These are phyloP conservation scores for Saimiri boliviensis DNA, from an alignment of 2,113 vertebrate species.

Conservation along the genomic window DNA sequence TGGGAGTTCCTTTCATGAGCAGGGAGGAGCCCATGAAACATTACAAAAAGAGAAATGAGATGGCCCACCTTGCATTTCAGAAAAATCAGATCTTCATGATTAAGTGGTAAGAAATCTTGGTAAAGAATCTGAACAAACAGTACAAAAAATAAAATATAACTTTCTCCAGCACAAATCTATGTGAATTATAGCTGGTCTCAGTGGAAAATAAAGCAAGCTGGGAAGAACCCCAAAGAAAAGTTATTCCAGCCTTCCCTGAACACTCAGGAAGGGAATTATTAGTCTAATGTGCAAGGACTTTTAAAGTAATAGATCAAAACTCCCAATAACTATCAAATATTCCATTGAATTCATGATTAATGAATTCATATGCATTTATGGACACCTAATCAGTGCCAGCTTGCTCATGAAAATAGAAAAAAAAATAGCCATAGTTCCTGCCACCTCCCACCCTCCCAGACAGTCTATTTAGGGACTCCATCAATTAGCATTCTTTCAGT, in stretches of 20 bases:
- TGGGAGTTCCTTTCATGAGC: background rate
- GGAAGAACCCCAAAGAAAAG: conserved; percentile 41
- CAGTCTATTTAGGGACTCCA: background rate
- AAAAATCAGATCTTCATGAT: background rate
- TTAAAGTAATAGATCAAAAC: conserved; percentile 33
- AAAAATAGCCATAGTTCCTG: background rate
- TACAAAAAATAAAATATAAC: conserved; percentile 58
- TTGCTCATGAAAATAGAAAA: background rate
- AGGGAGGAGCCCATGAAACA: background rate
- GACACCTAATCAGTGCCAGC: background rate
- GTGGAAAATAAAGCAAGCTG: conserved; percentile 41
- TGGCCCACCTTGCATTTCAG: background rate
- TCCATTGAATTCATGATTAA: background rate
- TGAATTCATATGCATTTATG: background rate
- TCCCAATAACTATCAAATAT: background rate
- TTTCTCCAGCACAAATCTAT: conserved; percentile 25
- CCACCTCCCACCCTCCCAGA: background rate
- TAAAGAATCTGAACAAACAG: conserved; percentile 18
- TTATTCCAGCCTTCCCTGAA: conserved; percentile 29
- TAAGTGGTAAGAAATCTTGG: background rate
- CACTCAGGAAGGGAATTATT: conserved; percentile 28
- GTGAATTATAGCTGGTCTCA: conserved; percentile 44
- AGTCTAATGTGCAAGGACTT: background rate
- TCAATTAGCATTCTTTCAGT: background rate
- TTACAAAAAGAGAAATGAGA: background rate